Percentiles rank a stretch among this genome's conserved stretches.
These are phyloP conservation scores for Eupithecia abbreviata DNA, from an alignment of 2,888 invertebrate species.

Conservation along the genomic window DNA sequence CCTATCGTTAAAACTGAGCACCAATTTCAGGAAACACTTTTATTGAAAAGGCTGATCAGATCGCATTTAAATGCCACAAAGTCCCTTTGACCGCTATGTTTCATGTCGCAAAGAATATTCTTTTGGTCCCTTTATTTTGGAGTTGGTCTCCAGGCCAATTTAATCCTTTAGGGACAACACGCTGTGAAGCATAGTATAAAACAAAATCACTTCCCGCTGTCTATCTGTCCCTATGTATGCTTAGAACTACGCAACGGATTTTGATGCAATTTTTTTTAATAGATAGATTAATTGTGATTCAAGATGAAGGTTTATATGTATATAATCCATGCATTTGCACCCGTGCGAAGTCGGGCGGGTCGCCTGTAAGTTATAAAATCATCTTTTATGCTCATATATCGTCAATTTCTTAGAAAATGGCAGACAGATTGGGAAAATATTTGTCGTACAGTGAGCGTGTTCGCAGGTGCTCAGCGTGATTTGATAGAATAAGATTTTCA, in stretches of 20 bases:
- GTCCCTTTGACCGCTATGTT: not conserved
- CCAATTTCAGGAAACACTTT: constrained; percentile 30
- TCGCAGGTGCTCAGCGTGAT: not conserved
- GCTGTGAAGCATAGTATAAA: not conserved
- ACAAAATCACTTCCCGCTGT: too few relatives aligned
- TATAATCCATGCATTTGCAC: too few relatives aligned
- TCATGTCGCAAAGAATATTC: not conserved
- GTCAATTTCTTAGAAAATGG: not conserved
- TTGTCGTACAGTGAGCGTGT: not conserved
- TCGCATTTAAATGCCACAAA: constrained; percentile 6
- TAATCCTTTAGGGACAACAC: not conserved
- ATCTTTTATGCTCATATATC: not conserved
- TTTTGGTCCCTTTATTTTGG: not conserved
- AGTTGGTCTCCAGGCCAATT: not conserved
- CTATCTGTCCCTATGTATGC: too few relatives aligned
- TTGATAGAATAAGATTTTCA: not conserved
- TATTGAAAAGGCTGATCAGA: constrained; percentile 21
- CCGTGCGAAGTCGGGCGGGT: too few relatives aligned
- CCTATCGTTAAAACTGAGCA: constrained; percentile 28
- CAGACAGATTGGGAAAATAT: not conserved
- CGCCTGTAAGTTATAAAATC: not conserved
- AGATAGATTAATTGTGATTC: too few relatives aligned
- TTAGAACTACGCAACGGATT: too few relatives aligned
- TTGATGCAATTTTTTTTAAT: too few relatives aligned
- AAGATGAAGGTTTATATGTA: too few relatives aligned